These are phyloP conservation scores for Cuniculus paca DNA, from an alignment of 2,797 vertebrate genomes.

Conservation along the genomic window DNA sequence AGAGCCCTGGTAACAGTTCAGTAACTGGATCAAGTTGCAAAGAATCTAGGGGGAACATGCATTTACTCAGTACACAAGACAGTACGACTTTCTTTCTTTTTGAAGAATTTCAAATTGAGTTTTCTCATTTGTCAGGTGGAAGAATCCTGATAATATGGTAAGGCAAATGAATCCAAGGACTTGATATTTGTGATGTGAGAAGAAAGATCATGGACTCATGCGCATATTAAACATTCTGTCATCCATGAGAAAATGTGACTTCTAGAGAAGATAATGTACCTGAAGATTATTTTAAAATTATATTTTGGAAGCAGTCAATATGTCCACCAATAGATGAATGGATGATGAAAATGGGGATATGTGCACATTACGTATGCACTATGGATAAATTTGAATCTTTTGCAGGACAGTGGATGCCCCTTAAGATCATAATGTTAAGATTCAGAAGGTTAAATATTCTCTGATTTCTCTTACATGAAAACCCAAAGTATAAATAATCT, in stretches of 20 bases:
- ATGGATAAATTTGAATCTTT: not conserved
- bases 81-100: not conserved
- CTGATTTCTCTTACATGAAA: not conserved
- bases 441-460: not conserved
- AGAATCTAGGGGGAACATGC: not conserved
- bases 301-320: too few species aligned
- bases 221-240: not conserved
- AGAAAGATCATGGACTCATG: not conserved
- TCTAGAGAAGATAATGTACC: not conserved
- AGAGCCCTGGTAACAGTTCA: not conserved
- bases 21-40: not conserved
- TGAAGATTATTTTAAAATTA: not conserved
- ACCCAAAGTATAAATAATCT: not conserved
- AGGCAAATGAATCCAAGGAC: not conserved
- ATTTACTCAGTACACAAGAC: not conserved
- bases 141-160: not conserved
- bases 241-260: not conserved
- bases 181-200: not conserved
- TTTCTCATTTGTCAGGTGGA: not conserved
- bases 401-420: not conserved
- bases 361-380: too few species aligned
- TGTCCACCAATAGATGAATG: too few species aligned
- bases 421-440: not conserved
- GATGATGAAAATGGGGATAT: too few species aligned
- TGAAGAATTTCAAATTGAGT: not conserved